phyloP scores from a whole-genome alignment of 2,797 vertebrate species.

The Cryptoprocta ferox region DNA sequence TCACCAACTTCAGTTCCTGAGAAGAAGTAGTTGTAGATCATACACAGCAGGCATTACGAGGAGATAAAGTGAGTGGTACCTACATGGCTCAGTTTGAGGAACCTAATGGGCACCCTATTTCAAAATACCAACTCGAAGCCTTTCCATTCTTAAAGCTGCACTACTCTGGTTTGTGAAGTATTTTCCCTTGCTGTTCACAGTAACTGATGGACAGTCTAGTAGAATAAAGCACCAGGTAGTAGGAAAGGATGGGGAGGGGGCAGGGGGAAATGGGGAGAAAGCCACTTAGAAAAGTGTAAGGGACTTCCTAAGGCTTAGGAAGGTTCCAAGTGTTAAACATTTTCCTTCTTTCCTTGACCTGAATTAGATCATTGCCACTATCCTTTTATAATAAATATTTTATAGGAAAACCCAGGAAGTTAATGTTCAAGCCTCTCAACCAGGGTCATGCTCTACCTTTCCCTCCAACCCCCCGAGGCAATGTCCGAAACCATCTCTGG shows the following conservation, averaged over 20 bases:
- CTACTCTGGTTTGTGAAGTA: neutral
- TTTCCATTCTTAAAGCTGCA: neutral
- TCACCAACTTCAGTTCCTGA: slow-evolving; percentile 32
- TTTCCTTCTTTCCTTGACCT: neutral
- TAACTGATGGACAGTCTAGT: neutral
- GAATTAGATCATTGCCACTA: neutral
- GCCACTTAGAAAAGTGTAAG: neutral
- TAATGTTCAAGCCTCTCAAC: neutral
- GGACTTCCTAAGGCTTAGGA: neutral
- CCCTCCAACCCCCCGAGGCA: neutral
- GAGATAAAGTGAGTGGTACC: neutral
- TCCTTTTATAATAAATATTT: neutral
- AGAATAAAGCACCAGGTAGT: neutral
- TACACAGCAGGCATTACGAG: neutral
- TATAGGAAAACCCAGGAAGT: neutral
- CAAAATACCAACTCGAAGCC: slow-evolving; percentile 2
- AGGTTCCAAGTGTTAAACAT: neutral
- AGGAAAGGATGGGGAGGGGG: neutral
- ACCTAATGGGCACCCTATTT: neutral
- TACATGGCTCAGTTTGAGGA: neutral
- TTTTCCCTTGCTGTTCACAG: neutral
- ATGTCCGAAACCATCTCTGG: neutral
- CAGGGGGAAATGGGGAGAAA: neutral
- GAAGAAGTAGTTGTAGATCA: neutral
- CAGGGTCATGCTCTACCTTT: neutral